Base-by-base conservation (phyloP, 2,113 vertebrate genomes). In the Myotis davidii region DNA sequence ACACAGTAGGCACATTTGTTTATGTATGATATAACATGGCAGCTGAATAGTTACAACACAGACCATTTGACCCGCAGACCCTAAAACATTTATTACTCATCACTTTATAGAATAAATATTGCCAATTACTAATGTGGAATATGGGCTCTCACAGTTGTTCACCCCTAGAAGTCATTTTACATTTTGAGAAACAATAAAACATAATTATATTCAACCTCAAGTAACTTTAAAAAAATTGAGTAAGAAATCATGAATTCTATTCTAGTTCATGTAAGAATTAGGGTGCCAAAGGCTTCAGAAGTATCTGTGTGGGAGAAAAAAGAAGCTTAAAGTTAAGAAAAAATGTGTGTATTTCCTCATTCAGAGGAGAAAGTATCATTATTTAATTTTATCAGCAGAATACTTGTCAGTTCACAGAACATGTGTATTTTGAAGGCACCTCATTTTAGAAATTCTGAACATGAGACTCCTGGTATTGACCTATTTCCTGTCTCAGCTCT, bases 381-480 rank as follows among this genome's bases (percentile, higher is more conserved):
- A 45, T 74, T 91, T 81, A 84, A n/a, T 84, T 88, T 91, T 93
- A 79, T 79, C 70, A 39, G 20, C 9, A 93, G n/a, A 73, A 72
- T 88, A 65, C 4, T 89, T 42, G 45, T 87, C 45, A 76, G 21
- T 91, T 96, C 45, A 88, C 20, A 29, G 45, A 82, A 72, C 29
- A 83, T 27, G 34, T 32, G 16, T 86, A 25, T 88, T 89, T 42
- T 78, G 6, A 77, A 88, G 52, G 6, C 2, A 37, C 54, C 61
- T 89, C 34, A 64, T 91, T 91, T 91, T 69, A 64, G 34, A 95
- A 96, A 84, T 74, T 95, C 39, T 89, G 42, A 69, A 87, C 74
- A 37, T 37, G 4, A 70, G 64, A 25, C 16, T 85, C 29, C 37
- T 59, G 5, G n/a, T 86, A 48, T 32, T 94, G 34, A 67, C 65